phyloP scores from a whole-genome alignment of 2,888 invertebrate genomes.

The Petrolisthes manimaculis region DNA sequence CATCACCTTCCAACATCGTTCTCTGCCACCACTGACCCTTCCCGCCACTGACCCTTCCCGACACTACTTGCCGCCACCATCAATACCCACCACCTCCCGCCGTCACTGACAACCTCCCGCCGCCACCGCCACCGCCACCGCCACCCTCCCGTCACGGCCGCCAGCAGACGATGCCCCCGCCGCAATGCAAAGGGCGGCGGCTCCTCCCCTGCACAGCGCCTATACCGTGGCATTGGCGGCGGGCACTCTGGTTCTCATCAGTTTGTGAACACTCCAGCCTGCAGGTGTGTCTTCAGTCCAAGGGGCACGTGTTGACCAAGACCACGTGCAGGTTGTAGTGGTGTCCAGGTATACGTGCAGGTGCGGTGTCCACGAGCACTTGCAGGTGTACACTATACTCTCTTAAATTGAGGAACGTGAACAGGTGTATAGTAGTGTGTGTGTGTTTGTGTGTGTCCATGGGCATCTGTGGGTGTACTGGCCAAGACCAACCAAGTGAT shows the following conservation, averaged over 20 bases:
- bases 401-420: no score
- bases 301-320: no score
- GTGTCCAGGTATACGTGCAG: no score
- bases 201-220: constrained; percentile 48
- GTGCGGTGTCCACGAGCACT: no score
- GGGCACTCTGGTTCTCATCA: constrained; percentile 35
- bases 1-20: no score
- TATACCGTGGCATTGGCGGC: constrained; percentile 45
- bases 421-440: no score
- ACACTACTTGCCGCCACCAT: neutral
- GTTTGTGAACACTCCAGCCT: constrained; percentile 15
- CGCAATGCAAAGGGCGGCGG: constrained; percentile 57
- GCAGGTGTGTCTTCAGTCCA: neutral
- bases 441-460: no score
- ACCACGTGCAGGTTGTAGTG: no score
- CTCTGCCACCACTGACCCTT: neutral
- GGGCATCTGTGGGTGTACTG: no score
- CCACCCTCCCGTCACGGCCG: neutral
- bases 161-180: constrained; percentile 46
- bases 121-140: constrained; percentile 6
- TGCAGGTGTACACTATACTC: no score
- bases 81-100: neutral
- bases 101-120: neutral
- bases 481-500: no score
- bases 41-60: neutral